Percentiles rank a stretch among this genome's conserved stretches.
phyloP scores from a whole-genome alignment of 2,888 invertebrate genomes.

The Caenorhabditis becei region DNA sequence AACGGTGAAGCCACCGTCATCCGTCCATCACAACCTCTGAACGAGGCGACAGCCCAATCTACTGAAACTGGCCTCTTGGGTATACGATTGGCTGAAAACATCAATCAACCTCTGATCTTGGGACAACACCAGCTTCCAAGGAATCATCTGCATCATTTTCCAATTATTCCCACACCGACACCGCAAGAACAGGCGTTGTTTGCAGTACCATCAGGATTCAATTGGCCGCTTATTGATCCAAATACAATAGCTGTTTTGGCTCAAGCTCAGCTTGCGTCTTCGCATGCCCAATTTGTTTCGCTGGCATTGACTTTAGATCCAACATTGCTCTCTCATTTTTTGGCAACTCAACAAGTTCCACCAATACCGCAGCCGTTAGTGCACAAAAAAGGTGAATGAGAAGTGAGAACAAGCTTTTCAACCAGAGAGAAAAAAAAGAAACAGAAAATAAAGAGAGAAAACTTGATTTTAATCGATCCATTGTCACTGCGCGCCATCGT shows the following conservation, averaged over 20 bases:
- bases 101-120: not conserved
- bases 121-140: constrained; percentile 35
- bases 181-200: constrained; percentile 27
- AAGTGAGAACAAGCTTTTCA: not conserved
- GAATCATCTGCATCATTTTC: constrained; percentile 40
- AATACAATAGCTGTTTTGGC: constrained; percentile 58
- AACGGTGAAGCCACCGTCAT: constrained; percentile 33
- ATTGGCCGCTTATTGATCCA: constrained; percentile 56
- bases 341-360: constrained; percentile 61
- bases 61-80: not conserved
- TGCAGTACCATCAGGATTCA: constrained; percentile 33
- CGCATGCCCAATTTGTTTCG: constrained; percentile 60
- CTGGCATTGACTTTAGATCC: constrained; percentile 67
- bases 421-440: constrained; percentile 4
- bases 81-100: not conserved
- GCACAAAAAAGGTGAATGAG: constrained; percentile 57
- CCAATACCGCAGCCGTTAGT: constrained; percentile 58
- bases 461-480: constrained; percentile 47
- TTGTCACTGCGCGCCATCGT: constrained; percentile 8
- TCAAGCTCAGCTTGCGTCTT: constrained; percentile 60
- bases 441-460: constrained; percentile 1
- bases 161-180: constrained; percentile 15
- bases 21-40: constrained; percentile 3
- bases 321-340: constrained; percentile 63
- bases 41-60: not conserved